A percentile compares a stretch with the other conserved stretches of the same genome.
phyloP scores from a whole-genome alignment of 1,140 invertebrate species.

The Agrypnia vestita region DNA sequence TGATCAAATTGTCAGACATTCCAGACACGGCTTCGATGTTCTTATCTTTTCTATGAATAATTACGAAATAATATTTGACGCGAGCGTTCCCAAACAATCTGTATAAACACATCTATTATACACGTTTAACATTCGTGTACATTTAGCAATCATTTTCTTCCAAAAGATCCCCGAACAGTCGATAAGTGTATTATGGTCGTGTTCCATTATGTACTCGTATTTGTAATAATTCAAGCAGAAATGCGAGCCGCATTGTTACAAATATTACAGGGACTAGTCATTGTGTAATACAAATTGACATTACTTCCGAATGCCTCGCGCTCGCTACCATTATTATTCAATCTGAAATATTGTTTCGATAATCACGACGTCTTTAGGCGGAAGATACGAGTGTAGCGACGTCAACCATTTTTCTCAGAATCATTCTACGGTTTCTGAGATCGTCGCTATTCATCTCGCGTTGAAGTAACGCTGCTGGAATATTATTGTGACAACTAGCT shows the following conservation, averaged over 20 bases:
- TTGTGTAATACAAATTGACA: constrained; percentile 46
- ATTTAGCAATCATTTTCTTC: not conserved
- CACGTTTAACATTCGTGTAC: not conserved
- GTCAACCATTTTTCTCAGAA: not conserved
- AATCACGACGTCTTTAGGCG: constrained; percentile 29
- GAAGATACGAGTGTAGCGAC: constrained; percentile 4
- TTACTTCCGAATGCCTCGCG: constrained; percentile 29
- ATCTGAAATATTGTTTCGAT: constrained; percentile 39
- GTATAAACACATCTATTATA: not conserved
- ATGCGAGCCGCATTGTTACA: not conserved
- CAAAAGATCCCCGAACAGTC: not conserved
- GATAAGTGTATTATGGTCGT: constrained; percentile 14
- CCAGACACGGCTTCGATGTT: not conserved
- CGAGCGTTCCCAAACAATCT: not conserved
- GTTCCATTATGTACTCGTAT: not conserved
- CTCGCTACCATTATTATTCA: constrained; percentile 32
- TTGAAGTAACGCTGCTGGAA: too few relatives aligned
- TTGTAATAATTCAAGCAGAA: constrained; percentile 29
- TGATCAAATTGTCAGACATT: not conserved
- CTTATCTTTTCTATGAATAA: not conserved
- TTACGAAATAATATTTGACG: not conserved
- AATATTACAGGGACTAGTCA: constrained; percentile 25
- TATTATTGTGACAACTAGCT: too few relatives aligned
- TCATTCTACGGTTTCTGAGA: not conserved
- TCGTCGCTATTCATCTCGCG: not conserved